Percentiles rank a stretch among this genome's conserved stretches.
These are phyloP conservation scores for Zoanthus gigantus DNA, from an alignment of 92 coral and sea anemone species.

Conservation along the genomic window DNA sequence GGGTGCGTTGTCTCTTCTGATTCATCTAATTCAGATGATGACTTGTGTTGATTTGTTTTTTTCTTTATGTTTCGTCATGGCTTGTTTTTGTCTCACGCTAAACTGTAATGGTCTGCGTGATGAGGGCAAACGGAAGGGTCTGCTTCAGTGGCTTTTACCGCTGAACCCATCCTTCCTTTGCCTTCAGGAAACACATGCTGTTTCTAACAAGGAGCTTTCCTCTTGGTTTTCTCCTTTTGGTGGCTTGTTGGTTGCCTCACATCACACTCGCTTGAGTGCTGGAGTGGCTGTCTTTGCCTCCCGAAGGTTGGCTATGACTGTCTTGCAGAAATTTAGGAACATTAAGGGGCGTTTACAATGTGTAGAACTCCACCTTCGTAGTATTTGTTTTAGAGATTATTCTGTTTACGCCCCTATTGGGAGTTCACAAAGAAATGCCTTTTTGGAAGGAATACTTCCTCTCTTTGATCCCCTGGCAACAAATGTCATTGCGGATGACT, in stretches of 20 bases:
- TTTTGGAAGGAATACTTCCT: neutral
- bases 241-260: neutral
- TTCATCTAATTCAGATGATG: too few species aligned
- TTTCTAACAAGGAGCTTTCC: neutral
- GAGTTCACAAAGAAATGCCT: neutral
- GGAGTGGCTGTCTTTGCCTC: constrained; percentile 55
- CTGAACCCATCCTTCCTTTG: constrained; percentile 25
- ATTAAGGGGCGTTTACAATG: constrained; percentile 19
- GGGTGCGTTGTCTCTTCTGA: too few species aligned
- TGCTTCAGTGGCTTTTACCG: too few species aligned
- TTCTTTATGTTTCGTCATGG: neutral
- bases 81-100: neutral
- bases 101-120: neutral
- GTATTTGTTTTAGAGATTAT: neutral
- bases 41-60: neutral
- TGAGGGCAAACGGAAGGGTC: too few species aligned
- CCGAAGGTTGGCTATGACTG: neutral
- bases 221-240: constrained; percentile 50
- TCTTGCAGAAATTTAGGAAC: neutral
- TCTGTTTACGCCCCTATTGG: constrained; percentile 62
- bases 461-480: neutral
- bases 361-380: neutral
- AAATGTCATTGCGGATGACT: neutral
- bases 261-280: constrained; percentile 10
- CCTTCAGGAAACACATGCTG: constrained; percentile 54